A percentile compares a stretch with the other conserved stretches of the same genome.
These are phyloP conservation scores for Megaustenia siamemsis DNA, from an alignment of 2,888 invertebrate species.

Conservation along the genomic window DNA sequence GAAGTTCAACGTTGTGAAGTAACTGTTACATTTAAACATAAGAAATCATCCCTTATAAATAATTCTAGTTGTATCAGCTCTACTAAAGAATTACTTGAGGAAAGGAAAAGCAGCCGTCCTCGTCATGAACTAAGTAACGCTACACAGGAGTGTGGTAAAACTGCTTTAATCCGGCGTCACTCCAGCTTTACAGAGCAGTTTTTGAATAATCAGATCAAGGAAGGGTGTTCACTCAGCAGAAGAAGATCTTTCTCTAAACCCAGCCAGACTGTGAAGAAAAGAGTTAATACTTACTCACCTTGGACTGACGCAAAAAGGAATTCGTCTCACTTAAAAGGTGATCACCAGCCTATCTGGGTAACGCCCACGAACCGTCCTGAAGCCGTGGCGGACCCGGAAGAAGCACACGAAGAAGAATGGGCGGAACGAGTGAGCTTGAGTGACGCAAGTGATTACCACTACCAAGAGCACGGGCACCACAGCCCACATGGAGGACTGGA, in stretches of 20 bases:
- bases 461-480: conserved; percentile 43
- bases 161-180: background rate
- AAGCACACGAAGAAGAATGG: conserved; percentile 50
- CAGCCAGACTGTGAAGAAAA: conserved; percentile 28
- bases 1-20: background rate
- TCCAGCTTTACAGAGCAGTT: background rate
- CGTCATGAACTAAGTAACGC: background rate
- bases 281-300: conserved; percentile 12
- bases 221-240: background rate
- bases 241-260: background rate
- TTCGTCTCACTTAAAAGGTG: background rate
- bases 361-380: conserved; percentile 43
- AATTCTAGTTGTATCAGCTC: background rate
- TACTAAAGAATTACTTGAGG: background rate
- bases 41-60: no score
- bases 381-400: conserved; percentile 55
- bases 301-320: conserved; percentile 21
- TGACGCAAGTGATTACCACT: conserved; percentile 51
- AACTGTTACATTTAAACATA: background rate
- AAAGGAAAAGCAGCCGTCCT: background rate
- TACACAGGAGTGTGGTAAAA: background rate
- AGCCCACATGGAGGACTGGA: conserved; percentile 24
- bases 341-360: conserved; percentile 45
- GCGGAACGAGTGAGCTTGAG: conserved; percentile 54
- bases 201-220: background rate